Evolutionary conservation across 2,888 invertebrate species (phyloP).

Genomic region (Atethmia centrago): DNA sequence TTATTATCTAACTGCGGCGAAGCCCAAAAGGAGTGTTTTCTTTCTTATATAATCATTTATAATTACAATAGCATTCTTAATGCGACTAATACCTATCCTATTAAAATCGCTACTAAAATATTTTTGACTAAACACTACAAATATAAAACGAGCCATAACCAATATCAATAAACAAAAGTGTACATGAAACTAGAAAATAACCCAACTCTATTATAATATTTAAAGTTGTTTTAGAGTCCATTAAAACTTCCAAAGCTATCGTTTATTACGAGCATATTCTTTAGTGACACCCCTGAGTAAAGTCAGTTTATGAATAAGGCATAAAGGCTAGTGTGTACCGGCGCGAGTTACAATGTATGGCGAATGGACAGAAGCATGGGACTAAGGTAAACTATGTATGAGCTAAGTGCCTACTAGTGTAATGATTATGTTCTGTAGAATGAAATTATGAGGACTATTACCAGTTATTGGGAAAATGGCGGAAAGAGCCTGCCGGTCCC

Average conservation of each 20-base stretch:
- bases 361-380: conserved; percentile 66
- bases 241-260: conserved; percentile 45
- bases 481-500: background rate
- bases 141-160: conserved; percentile 5
- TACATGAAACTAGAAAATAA: conserved; percentile 10
- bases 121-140: background rate
- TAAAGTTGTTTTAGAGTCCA: conserved; percentile 21
- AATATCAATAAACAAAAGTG: background rate
- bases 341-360: conserved; percentile 68
- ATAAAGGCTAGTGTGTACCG: conserved; percentile 73
- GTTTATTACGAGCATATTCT: conserved; percentile 22
- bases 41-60: background rate
- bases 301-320: conserved; percentile 78
- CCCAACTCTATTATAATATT: conserved; percentile 42
- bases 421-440: conserved; percentile 29
- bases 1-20: background rate
- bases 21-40: rapidly evolving
- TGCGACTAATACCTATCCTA: background rate
- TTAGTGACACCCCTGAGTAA: conserved; percentile 67
- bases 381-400: conserved; percentile 44
- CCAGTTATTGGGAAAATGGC: conserved; percentile 15
- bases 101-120: background rate
- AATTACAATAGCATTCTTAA: background rate
- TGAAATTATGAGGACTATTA: conserved; percentile 19
- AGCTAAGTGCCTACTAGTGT: conserved; percentile 45